phyloP scores from a whole-genome alignment of 2,888 invertebrate genomes.

The Cephus runcator region DNA sequence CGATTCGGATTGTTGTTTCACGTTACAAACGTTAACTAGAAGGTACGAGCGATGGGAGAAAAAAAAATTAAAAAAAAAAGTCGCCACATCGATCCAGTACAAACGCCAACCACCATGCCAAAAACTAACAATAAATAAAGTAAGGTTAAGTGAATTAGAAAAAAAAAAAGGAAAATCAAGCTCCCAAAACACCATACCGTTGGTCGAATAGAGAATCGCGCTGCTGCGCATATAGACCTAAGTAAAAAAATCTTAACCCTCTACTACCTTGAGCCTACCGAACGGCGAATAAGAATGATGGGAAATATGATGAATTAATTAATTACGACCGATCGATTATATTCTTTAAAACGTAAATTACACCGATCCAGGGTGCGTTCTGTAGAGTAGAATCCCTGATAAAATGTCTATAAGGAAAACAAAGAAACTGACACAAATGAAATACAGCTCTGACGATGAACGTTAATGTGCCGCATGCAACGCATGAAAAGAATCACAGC shows the following conservation, averaged over 20 bases:
- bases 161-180: slow-evolving; percentile 26
- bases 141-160: slow-evolving; percentile 22
- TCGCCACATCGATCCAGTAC: slow-evolving; percentile 26
- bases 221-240: slow-evolving; percentile 14
- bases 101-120: slow-evolving; percentile 46
- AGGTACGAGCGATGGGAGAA: slow-evolving; percentile 12
- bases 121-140: slow-evolving; percentile 32
- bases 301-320: neutral
- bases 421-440: neutral
- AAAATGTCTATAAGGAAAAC: neutral
- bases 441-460: neutral
- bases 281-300: neutral
- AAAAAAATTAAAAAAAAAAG: slow-evolving; percentile 14
- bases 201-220: slow-evolving; percentile 37
- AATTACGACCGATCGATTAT: neutral
- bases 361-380: neutral
- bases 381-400: neutral
- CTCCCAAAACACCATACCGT: slow-evolving; percentile 41
- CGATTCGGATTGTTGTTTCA: slow-evolving; percentile 14
- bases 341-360: neutral
- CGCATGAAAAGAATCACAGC: neutral
- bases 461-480: neutral
- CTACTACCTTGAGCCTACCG: neutral
- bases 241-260: neutral
- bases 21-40: slow-evolving; percentile 24